Evolutionary conservation across 2,888 invertebrate genomes (phyloP).

Genomic region (Agrenia bidenticulata): DNA sequence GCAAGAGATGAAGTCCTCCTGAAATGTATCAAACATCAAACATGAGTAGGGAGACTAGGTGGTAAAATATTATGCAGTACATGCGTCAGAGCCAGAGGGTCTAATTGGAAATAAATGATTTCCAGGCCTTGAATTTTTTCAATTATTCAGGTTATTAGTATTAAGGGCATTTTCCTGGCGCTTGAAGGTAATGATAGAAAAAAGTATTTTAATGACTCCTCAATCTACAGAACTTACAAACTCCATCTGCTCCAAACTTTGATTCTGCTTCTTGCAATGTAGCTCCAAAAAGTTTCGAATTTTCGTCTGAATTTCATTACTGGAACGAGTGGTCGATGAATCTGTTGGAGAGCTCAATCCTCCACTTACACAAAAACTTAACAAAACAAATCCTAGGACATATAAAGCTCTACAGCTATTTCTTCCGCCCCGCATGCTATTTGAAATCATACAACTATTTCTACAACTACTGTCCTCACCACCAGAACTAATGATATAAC

Average conservation of each 20-base stretch:
- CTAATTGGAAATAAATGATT: no score
- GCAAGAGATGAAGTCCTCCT: conserved; percentile 40
- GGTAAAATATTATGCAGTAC: background rate
- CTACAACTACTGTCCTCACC: background rate
- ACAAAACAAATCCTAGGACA: conserved; percentile 2
- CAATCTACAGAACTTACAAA: conserved; percentile 27
- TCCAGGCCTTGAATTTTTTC: background rate
- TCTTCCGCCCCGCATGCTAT: background rate
- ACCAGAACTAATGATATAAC: background rate
- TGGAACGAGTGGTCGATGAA: no score
- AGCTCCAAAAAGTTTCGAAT: conserved; percentile 36
- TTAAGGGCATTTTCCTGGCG: background rate
- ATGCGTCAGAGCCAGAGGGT: no score
- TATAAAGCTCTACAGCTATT: no score
- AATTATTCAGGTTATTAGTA: background rate
- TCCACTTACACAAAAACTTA: conserved; percentile 16
- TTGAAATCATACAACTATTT: background rate
- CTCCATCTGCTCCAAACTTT: conserved; percentile 38
- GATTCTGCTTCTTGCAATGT: conserved; percentile 39
- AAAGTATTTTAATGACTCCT: background rate
- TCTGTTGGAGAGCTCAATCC: background rate
- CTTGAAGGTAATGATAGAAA: background rate
- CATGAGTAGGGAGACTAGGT: background rate
- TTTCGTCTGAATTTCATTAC: conserved; percentile 27
- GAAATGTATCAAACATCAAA: conserved; percentile 6